Evolutionary conservation across 2,888 invertebrate species (phyloP).

Genomic region (Agonopterix heracliana): DNA sequence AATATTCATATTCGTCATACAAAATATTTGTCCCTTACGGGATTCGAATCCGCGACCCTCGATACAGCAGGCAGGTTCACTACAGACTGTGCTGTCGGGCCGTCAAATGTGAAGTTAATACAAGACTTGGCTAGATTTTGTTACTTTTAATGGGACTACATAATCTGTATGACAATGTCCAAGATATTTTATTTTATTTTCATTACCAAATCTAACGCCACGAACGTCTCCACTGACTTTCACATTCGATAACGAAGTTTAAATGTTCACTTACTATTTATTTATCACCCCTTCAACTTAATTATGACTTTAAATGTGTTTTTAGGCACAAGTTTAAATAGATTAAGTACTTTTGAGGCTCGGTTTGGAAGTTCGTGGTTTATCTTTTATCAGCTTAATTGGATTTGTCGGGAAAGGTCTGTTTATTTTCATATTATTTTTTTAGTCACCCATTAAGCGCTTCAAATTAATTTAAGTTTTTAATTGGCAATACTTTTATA

Average conservation of each 20-base stretch:
- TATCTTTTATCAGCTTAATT: constrained; percentile 48
- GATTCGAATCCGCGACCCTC: too few species aligned
- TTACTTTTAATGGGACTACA: too few species aligned
- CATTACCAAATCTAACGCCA: background rate
- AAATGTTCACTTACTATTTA: too few species aligned
- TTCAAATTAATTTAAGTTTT: background rate
- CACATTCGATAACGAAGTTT: background rate
- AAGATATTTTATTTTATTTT: background rate
- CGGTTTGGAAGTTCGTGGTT: constrained; percentile 34
- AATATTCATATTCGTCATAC: too few species aligned
- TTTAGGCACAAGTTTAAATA: constrained; percentile 3
- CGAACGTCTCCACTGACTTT: background rate
- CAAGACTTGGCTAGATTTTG: too few species aligned
- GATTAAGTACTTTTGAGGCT: background rate
- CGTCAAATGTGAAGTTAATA: too few species aligned
- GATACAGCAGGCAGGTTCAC: too few species aligned
- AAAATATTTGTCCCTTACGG: too few species aligned
- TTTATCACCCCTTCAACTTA: background rate
- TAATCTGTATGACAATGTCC: too few species aligned
- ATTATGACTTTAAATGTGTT: constrained; percentile 1
- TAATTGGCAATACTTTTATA: too few species aligned
- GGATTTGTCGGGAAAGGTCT: constrained; percentile 32
- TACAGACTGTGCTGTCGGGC: too few species aligned
- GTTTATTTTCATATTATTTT: constrained; percentile 24
- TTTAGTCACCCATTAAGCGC: constrained; percentile 13